Base-by-base conservation (phyloP, 2,113 vertebrate genomes). In the Pagrus major region DNA sequence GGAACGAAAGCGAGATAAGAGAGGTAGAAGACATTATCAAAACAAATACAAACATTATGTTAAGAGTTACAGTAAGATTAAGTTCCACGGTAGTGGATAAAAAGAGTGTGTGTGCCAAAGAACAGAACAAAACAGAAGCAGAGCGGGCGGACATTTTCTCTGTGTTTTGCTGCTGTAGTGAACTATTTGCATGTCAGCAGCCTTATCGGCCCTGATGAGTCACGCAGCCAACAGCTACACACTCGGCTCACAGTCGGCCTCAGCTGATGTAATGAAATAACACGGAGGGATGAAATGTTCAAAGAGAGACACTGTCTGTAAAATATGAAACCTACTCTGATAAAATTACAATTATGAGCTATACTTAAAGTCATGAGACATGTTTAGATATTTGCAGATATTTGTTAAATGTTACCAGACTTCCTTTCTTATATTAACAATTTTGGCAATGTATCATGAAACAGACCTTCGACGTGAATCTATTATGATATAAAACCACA, bases 151-250 rank as follows among this genome's bases (percentile, higher is more conserved):
- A 78, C 63, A 64, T 51, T 66, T 74, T 67, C 65, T 80, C n/a
- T 59, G 42, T 60, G 31, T 47, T 73, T 59, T 35, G 51, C 64
- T 1, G 7, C 56, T 63, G 61, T 49, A 33, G 51, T 49, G 31
- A 87, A 78, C 69, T 66, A 86, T 91, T 88, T 93, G 91, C 85
- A 88, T 91, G 81, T 88, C 68, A 83, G 78, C 82, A 60, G 73
- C 46, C 84, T 90, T 90, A 91, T 90, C 88, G 20, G 0, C 16
- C 55, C 41, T 1, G 58, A 70, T 91, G 81, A 89, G 49, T 92
- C 88, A 88, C 61, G 21, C 9, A 18, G 66, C 77, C 73, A 76
- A 46, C 86, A 70, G 80, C 37, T 31, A 29, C 9, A 76, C 64
- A 33, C 64, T 61, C 55, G 37, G 68, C 41, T 23, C 63, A 37